Evolutionary conservation across 2,797 vertebrate species (phyloP).

Genomic region (Perodicticus potto): DNA sequence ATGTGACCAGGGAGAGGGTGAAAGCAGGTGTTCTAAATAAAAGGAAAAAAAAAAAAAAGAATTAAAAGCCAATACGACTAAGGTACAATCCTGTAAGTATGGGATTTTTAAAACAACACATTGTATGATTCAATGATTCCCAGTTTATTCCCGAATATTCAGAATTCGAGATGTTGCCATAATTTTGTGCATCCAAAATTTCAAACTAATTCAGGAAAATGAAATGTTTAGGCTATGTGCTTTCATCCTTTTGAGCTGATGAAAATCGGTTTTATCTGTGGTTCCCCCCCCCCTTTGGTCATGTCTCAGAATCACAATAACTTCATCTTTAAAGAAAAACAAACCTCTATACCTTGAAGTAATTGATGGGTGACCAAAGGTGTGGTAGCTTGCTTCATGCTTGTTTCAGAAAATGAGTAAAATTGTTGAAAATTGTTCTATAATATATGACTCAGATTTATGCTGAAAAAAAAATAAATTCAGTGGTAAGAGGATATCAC

Average conservation of each 20-base stretch:
- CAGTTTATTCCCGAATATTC: background rate
- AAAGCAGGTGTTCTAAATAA: background rate
- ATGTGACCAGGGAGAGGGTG: background rate
- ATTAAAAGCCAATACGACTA: background rate
- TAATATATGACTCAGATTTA: background rate
- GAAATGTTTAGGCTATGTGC: background rate
- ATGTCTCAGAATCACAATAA: background rate
- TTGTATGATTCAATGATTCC: constrained; percentile 49
- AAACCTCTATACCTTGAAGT: background rate
- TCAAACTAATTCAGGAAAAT: constrained; percentile 1
- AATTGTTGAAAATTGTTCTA: constrained; percentile 6
- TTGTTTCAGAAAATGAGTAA: constrained; percentile 18
- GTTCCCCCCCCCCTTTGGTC: too few relatives aligned
- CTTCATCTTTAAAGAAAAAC: background rate
- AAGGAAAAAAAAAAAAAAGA: background rate
- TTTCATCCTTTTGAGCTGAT: background rate
- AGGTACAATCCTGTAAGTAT: background rate
- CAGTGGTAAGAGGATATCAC: accelerated
- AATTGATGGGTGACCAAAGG: background rate
- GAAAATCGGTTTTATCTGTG: background rate
- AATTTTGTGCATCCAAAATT: background rate
- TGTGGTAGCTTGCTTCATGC: background rate
- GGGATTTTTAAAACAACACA: background rate
- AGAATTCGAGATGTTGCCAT: background rate
- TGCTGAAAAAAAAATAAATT: background rate